Conservation (phyloP, 2,888 invertebrate genomes). For the Parelbella ahira region DNA sequence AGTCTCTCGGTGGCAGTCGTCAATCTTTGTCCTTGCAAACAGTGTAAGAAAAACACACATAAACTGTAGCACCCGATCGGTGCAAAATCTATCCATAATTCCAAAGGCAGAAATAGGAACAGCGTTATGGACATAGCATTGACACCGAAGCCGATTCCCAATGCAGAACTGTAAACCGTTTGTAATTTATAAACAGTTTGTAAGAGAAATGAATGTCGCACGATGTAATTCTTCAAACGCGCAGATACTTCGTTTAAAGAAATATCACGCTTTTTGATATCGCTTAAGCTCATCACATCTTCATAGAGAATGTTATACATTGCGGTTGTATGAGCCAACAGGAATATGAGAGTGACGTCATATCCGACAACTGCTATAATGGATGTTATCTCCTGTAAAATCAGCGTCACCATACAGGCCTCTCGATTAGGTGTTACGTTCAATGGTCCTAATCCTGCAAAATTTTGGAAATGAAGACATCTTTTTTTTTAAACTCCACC, state of each 20-base stretch:
- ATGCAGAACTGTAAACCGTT: conserved; percentile 34
- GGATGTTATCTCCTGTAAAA: conserved; percentile 37
- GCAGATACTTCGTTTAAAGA: conserved; percentile 19
- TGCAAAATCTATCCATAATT: conserved; percentile 36
- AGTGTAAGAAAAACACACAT: conserved; percentile 43
- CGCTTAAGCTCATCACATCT: conserved; percentile 35
- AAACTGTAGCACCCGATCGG: conserved; percentile 37
- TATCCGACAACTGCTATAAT: conserved; percentile 34
- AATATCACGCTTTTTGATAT: not conserved
- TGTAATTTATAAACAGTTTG: conserved; percentile 38
- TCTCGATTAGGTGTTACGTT: conserved; percentile 34
- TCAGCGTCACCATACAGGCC: conserved; percentile 37
- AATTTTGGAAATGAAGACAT: not conserved
- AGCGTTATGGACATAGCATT: conserved; percentile 39
- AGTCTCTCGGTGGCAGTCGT: conserved; percentile 42
- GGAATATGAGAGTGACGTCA: conserved; percentile 38
- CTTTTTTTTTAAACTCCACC: too few species aligned
- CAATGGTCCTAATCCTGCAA: conserved; percentile 13
- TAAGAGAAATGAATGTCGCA: conserved; percentile 36
- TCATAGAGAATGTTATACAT: conserved; percentile 38
- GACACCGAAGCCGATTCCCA: conserved; percentile 38
- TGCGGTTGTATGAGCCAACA: conserved; percentile 40
- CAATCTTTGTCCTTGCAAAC: conserved; percentile 43
- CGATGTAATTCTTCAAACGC: conserved; percentile 33
- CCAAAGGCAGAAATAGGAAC: conserved; percentile 40